Evolutionary conservation across 64 coral and sea anemone species (phyloP).

Genomic region (Stichodactyla helianthus): DNA sequence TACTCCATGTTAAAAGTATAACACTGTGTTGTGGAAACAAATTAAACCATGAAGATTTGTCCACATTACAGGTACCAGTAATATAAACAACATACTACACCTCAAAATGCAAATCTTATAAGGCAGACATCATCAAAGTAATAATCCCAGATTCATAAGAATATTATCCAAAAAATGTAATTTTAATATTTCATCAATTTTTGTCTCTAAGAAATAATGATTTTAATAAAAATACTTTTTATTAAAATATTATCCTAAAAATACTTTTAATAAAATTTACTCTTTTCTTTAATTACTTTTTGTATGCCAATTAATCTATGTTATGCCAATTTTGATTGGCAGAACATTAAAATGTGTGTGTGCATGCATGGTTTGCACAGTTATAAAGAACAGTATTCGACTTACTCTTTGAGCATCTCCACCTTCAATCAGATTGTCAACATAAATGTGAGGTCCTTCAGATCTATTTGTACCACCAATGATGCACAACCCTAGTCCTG

Average conservation of each 20-base stretch:
- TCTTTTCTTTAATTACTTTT: not conserved
- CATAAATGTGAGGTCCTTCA: slow-evolving; percentile 85
- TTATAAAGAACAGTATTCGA: not conserved
- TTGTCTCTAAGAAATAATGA: not conserved
- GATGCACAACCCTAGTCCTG: slow-evolving; percentile 78
- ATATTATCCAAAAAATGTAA: not conserved
- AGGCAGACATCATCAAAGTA: not conserved
- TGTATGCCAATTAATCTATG: not conserved
- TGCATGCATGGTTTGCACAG: not conserved
- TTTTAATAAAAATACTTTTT: no score
- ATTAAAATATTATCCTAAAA: no score
- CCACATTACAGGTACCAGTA: not conserved
- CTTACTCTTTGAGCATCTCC: slow-evolving; percentile 83
- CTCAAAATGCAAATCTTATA: slow-evolving; percentile 14
- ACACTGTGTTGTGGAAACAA: not conserved
- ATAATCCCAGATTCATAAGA: not conserved
- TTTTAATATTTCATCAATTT: not conserved
- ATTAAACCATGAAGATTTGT: not conserved
- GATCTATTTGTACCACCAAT: slow-evolving; percentile 84
- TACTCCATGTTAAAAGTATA: not conserved
- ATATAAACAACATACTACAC: not conserved
- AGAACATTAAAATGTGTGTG: no score
- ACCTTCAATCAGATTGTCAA: slow-evolving; percentile 79
- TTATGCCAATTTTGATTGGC: not conserved
- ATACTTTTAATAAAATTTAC: no score